These are phyloP conservation scores for human (Homo sapiens) DNA, from an alignment of 2,113 vertebrate genomes.

Conservation along the genomic window DNA sequence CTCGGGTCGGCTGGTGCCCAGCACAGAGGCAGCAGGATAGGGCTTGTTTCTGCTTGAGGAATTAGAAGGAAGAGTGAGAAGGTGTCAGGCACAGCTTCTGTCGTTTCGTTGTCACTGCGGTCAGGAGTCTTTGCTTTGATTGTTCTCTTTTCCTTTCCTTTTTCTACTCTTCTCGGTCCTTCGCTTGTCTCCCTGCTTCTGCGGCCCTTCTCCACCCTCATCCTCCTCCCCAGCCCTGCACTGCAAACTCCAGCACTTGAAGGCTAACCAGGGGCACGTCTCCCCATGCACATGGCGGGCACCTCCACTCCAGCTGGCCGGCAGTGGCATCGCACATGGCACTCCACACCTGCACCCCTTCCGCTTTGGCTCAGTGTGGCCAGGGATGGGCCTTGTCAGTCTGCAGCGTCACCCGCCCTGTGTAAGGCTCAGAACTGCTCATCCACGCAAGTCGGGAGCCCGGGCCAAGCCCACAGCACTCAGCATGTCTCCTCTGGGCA, in stretches of 20 bases:
- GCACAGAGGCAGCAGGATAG: background rate
- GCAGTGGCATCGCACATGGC: background rate
- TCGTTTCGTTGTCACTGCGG: background rate
- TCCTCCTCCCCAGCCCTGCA: background rate
- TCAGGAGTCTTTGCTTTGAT: background rate
- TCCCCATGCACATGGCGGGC: background rate
- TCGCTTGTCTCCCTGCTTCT: background rate
- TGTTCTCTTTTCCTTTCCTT: background rate
- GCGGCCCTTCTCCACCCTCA: background rate
- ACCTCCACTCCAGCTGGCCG: background rate
- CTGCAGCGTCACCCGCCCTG: background rate
- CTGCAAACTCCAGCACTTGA: background rate
- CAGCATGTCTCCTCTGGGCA: background rate
- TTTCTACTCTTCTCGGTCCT: background rate
- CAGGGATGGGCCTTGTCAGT: background rate
- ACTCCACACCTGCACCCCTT: background rate
- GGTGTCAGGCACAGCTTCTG: background rate
- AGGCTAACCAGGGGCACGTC: background rate
- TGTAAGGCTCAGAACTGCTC: background rate
- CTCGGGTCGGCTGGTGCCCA: background rate
- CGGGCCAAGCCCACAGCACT: background rate
- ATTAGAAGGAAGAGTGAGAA: background rate
- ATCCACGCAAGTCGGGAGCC: background rate
- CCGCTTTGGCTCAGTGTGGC: background rate
- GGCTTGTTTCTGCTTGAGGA: background rate